These are phyloP conservation scores for Tenthredo scrophulariae DNA, from an alignment of 2,888 invertebrate species.

Conservation along the genomic window DNA sequence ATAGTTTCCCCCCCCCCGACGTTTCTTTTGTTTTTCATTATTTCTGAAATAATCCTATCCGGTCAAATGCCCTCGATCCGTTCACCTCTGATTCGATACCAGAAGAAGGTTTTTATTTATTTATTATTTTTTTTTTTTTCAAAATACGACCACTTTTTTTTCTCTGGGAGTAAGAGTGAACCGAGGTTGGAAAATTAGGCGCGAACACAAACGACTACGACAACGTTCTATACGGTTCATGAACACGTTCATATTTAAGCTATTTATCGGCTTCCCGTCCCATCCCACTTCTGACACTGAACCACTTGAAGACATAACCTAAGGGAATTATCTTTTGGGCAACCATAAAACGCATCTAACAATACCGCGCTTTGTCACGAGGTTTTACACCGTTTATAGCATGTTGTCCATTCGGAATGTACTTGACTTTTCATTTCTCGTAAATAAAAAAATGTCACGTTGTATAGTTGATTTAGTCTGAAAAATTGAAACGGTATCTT, in stretches of 20 bases:
- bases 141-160: too few species aligned
- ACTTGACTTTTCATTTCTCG: neutral
- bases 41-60: neutral
- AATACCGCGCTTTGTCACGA: constrained; percentile 14
- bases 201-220: constrained; percentile 5
- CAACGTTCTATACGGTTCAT: neutral
- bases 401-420: neutral
- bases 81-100: too few species aligned
- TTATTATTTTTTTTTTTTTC: too few species aligned
- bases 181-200: neutral
- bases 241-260: neutral
- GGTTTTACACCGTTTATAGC: constrained; percentile 4
- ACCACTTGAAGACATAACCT: constrained; percentile 32
- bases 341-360: constrained; percentile 31
- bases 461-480: too few species aligned
- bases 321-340: constrained; percentile 24
- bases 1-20: neutral
- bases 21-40: neutral
- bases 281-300: constrained; percentile 6
- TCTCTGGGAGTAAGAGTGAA: neutral
- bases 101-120: too few species aligned
- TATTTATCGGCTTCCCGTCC: constrained; percentile 27
- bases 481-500: neutral
- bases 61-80: too few species aligned
- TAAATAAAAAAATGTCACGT: neutral